These are phyloP conservation scores for Hypolimnas misippus DNA, from an alignment of 2,888 invertebrate genomes.

Conservation along the genomic window DNA sequence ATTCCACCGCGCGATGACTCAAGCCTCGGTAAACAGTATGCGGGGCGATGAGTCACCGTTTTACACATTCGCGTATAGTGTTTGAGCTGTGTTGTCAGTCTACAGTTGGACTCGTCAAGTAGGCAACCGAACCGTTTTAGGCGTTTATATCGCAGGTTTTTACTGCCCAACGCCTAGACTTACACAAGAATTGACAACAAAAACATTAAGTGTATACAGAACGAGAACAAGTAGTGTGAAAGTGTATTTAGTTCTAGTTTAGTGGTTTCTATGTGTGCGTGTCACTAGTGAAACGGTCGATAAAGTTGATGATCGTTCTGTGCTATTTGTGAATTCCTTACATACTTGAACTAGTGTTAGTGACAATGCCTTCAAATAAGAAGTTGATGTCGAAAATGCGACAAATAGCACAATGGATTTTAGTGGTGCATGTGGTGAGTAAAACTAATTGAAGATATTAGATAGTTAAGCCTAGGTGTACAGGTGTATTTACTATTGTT, in stretches of 20 bases:
- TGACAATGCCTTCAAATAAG: constrained; percentile 79
- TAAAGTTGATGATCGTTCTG: constrained; percentile 72
- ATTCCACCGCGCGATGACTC: constrained; percentile 78
- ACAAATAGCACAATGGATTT: constrained; percentile 77
- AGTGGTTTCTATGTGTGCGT: constrained; percentile 72
- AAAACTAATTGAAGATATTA: neutral
- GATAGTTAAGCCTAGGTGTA: neutral
- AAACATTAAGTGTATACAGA: constrained; percentile 57
- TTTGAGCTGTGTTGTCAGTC: constrained; percentile 83
- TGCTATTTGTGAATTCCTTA: constrained; percentile 77
- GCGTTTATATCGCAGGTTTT: constrained; percentile 76
- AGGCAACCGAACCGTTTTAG: constrained; percentile 68
- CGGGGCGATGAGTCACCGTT: constrained; percentile 84
- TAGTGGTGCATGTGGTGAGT: constrained; percentile 80
- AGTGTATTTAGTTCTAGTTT: constrained; percentile 73
- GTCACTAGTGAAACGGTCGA: constrained; percentile 80
- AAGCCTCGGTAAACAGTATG: constrained; percentile 84
- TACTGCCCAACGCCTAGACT: constrained; percentile 74
- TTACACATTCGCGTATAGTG: constrained; percentile 84
- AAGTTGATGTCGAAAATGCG: constrained; percentile 76
- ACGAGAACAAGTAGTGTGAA: constrained; percentile 74
- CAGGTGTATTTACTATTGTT: constrained; percentile 6
- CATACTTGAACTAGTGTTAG: constrained; percentile 50
- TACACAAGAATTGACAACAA: constrained; percentile 58
- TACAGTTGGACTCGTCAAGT: constrained; percentile 79